phyloP scores from a whole-genome alignment of 92 coral and sea anemone genomes.

The Zoanthus gigantus region DNA sequence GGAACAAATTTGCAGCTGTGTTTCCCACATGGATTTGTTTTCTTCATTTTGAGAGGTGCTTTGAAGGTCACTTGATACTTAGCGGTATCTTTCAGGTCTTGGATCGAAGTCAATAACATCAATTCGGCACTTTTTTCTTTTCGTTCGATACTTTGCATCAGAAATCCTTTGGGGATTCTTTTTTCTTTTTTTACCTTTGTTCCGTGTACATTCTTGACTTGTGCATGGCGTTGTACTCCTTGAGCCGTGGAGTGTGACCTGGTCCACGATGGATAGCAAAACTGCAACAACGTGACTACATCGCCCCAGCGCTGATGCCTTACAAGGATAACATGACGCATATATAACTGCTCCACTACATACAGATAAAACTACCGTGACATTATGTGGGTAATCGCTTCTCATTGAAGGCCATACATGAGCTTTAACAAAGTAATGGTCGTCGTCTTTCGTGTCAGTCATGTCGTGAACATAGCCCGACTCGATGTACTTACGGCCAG shows the following conservation, averaged over 20 bases:
- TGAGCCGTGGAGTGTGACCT: conserved; percentile 29
- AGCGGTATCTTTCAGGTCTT: conserved; percentile 37
- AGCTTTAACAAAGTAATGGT: conserved; percentile 60
- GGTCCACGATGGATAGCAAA: not conserved
- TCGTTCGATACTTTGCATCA: conserved; percentile 35
- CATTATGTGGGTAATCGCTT: conserved; percentile 59
- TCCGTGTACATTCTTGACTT: conserved; percentile 44
- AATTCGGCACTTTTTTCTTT: not conserved
- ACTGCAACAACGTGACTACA: conserved; percentile 71
- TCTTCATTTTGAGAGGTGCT: not conserved
- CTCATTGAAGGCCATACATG: conserved; percentile 78
- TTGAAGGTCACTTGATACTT: conserved; percentile 21
- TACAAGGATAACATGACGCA: conserved; percentile 67
- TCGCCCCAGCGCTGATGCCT: conserved; percentile 59
- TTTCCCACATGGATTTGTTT: conserved; percentile 54
- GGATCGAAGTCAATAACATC: conserved; percentile 51
- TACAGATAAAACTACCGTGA: conserved; percentile 40
- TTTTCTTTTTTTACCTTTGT: conserved; percentile 53
- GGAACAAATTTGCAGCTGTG: conserved; percentile 16
- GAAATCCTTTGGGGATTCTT: conserved; percentile 45
- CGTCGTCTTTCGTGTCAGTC: conserved; percentile 36
- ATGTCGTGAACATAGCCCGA: conserved; percentile 66
- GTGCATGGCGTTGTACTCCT: conserved; percentile 12
- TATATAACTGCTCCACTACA: conserved; percentile 62
- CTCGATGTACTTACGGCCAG: conserved; percentile 65